Percentiles rank a stretch among this genome's conserved stretches.
These are phyloP conservation scores for Rhodinocichla rosea DNA, from an alignment of 2,113 vertebrate species.

Conservation along the genomic window DNA sequence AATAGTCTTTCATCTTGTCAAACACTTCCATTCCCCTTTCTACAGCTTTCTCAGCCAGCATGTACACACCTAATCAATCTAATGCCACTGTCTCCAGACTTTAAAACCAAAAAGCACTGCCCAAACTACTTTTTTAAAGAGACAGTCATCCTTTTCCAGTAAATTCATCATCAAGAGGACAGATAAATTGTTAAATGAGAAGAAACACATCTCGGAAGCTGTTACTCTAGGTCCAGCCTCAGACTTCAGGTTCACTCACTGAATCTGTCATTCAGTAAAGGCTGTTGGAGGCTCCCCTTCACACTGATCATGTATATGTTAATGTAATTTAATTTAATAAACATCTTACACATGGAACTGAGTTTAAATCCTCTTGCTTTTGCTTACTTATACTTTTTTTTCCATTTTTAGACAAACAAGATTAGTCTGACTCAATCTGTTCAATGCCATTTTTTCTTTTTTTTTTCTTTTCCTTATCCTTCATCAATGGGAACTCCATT, in stretches of 20 bases:
- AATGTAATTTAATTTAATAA: conserved; percentile 58
- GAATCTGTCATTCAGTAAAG: neutral
- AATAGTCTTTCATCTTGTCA: conserved; percentile 83
- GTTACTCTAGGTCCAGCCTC: conserved; percentile 46
- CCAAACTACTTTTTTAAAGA: conserved; percentile 73
- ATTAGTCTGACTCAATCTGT: conserved; percentile 40
- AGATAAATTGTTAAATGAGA: conserved; percentile 24
- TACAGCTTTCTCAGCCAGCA: conserved; percentile 75
- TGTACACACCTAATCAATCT: conserved; percentile 84
- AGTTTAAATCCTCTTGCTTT: conserved; percentile 19
- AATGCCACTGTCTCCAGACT: conserved; percentile 81
- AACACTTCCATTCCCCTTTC: conserved; percentile 75
- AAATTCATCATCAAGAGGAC: conserved; percentile 13
- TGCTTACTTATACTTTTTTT: conserved; percentile 12
- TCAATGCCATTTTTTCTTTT: neutral
- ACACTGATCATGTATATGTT: conserved; percentile 38
- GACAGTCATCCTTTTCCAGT: conserved; percentile 42
- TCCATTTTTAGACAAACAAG: conserved; percentile 25
- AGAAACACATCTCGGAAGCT: conserved; percentile 21
- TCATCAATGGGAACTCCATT: conserved; percentile 31
- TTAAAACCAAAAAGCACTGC: conserved; percentile 68
- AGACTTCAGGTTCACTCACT: neutral
- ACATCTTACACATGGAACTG: neutral
- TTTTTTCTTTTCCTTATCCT: neutral
- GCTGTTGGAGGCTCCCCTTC: conserved; percentile 43